Conservation (phyloP, 1,140 invertebrate genomes). For the Dolichoris vasculosae region DNA sequence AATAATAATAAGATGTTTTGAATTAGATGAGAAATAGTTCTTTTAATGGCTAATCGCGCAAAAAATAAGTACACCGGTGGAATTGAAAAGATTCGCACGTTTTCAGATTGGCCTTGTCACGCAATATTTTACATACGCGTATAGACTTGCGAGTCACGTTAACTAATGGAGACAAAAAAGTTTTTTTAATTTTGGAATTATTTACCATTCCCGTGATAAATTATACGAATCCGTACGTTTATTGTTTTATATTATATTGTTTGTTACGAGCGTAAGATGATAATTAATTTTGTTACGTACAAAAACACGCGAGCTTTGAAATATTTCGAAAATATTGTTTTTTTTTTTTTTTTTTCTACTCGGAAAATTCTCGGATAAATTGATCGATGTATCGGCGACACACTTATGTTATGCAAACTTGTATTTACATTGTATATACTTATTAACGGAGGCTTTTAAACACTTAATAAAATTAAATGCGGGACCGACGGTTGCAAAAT, state of each 20-base stretch:
- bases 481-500: background rate
- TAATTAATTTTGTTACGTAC: background rate
- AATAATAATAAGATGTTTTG: too few relatives aligned
- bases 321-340: background rate
- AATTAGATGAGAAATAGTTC: too few relatives aligned
- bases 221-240: background rate
- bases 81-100: background rate
- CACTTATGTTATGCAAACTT: background rate
- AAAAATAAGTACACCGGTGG: too few relatives aligned
- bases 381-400: background rate
- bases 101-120: background rate
- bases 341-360: background rate
- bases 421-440: background rate
- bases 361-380: background rate
- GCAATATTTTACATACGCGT: background rate
- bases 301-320: background rate
- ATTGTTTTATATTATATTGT: background rate
- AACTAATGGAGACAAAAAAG: background rate
- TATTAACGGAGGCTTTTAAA: background rate
- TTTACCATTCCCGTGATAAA: background rate
- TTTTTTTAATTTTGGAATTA: background rate
- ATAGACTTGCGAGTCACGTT: background rate
- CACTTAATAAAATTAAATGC: background rate
- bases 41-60: too few relatives aligned
- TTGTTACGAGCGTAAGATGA: background rate